Conservation (phyloP, 30 jellyfish, hydroid and myxozoan genomes). For the Hydractinia symbiolongicarpus region DNA sequence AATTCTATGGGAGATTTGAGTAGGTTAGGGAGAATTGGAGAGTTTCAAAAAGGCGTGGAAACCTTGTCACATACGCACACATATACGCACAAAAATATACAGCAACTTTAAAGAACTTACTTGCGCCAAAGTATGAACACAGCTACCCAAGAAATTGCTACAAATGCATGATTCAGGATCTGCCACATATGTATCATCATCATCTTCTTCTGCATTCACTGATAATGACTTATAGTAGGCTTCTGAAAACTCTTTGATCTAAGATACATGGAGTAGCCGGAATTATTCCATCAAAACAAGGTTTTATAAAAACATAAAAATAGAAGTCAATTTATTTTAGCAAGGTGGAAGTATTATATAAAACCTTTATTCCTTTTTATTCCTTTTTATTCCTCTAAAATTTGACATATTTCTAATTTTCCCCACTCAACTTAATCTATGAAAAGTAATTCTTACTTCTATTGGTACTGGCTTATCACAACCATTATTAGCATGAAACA, state of each 20-base stretch:
- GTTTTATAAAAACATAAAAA: no score
- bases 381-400: no score
- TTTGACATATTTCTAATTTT: no score
- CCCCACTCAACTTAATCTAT: not conserved
- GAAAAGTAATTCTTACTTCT: constrained; percentile 31
- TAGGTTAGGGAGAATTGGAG: no score
- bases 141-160: constrained; percentile 18
- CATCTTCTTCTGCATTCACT: not conserved
- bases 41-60: no score
- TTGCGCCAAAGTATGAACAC: constrained; percentile 36
- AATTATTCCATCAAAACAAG: no score
- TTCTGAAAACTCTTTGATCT: constrained; percentile 6
- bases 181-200: not conserved
- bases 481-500: constrained; percentile 38
- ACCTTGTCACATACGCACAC: no score
- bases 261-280: not conserved
- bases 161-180: constrained; percentile 27
- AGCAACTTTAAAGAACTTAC: constrained; percentile 22
- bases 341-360: not conserved
- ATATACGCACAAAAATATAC: not conserved
- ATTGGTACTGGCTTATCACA: constrained; percentile 37
- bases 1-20: no score
- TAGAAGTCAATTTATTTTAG: no score
- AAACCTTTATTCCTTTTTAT: no score
- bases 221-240: not conserved